Conservation (phyloP, 2,113 vertebrate species). For the Oncorhynchus gorbuscha region DNA sequence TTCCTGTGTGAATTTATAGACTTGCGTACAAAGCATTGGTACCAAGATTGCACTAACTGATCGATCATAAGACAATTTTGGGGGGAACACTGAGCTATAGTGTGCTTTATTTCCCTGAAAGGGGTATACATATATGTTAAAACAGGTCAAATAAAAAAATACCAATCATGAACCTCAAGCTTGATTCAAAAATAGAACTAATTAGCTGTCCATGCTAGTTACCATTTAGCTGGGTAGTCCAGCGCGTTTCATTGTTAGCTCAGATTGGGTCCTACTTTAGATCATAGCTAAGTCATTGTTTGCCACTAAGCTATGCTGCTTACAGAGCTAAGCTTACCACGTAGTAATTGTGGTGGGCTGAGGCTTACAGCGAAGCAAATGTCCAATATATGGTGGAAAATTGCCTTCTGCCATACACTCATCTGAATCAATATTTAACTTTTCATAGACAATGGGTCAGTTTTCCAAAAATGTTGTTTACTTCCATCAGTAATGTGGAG, state of each 20-base stretch:
- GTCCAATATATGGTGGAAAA: neutral
- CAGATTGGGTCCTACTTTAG: neutral
- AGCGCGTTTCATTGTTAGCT: neutral
- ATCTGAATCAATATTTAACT: slow-evolving; percentile 23
- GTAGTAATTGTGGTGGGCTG: neutral
- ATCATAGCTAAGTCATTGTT: slow-evolving; percentile 6
- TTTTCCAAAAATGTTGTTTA: slow-evolving; percentile 22
- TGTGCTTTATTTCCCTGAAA: neutral
- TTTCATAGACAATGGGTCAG: slow-evolving; percentile 19
- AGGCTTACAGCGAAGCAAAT: neutral
- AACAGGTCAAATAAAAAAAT: slow-evolving; percentile 13
- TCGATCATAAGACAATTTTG: no score
- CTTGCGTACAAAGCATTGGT: neutral
- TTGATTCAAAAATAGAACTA: neutral
- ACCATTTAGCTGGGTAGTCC: neutral
- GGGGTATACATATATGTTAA: neutral
- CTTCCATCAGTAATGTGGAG: slow-evolving; percentile 6
- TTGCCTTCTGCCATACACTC: slow-evolving; percentile 52
- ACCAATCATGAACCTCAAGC: slow-evolving; percentile 6
- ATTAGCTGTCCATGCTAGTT: neutral
- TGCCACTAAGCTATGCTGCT: slow-evolving; percentile 16
- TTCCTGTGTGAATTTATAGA: neutral
- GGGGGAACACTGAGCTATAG: no score
- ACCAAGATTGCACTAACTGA: neutral
- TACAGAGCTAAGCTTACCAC: neutral